Evolutionary conservation across 2,888 invertebrate species (phyloP).

Genomic region (Netelia inedita): DNA sequence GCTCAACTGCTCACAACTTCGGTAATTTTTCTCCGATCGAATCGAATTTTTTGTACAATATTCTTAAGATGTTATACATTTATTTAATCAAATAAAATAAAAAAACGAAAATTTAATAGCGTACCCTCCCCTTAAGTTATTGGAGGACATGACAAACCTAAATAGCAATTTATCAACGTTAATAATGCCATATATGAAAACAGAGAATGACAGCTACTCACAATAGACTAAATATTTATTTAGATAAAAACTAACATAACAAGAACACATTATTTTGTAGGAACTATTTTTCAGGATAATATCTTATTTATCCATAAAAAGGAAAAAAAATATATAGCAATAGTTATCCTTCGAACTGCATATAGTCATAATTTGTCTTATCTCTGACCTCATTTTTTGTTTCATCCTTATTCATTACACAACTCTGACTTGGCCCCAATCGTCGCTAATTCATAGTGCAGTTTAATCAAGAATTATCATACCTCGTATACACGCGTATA

Average conservation of each 20-base stretch:
- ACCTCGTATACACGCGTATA: neutral
- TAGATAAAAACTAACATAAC: neutral
- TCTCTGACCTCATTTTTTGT: neutral
- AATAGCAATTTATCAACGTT: too few species aligned
- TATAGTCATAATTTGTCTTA: neutral
- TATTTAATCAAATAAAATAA: neutral
- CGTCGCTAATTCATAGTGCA: conserved; percentile 30
- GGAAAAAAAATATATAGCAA: neutral
- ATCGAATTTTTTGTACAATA: neutral
- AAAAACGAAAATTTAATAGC: too few species aligned
- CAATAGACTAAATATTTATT: neutral
- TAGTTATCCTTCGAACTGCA: neutral
- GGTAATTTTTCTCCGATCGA: neutral
- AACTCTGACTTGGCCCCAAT: conserved; percentile 39
- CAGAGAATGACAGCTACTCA: too few species aligned
- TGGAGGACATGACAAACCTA: too few species aligned
- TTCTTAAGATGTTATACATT: conserved; percentile 1
- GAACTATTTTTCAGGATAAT: neutral
- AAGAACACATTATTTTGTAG: neutral
- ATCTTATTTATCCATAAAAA: neutral
- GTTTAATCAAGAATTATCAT: conserved; percentile 30
- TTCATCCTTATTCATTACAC: neutral
- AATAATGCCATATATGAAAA: too few species aligned
- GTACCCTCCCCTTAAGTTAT: too few species aligned
- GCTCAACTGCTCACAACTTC: neutral